Evolutionary conservation across 2,113 vertebrate genomes (phyloP), one percentile per base, ranked within the genome.

Genomic region (Sphyrna mokarran): DNA sequence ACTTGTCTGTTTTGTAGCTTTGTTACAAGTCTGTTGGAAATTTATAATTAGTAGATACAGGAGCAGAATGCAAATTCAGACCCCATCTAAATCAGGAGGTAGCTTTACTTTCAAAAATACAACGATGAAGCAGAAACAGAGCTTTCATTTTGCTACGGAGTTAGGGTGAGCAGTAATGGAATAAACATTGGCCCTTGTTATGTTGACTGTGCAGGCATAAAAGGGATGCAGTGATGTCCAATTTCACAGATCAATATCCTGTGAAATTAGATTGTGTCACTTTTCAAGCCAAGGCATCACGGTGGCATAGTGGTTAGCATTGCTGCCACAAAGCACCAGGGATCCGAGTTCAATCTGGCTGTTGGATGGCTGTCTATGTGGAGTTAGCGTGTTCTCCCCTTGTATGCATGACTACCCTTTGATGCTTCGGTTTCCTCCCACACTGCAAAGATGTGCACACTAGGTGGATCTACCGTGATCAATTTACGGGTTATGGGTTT

Each of bases 231-330:
- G 13, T 10, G 3, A 18, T 11, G 26, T 90, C 10, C 13, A n/a
- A 90, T 90, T 90, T 91, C 58, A 91, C 58, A 58, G 89, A n/a
- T 58, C 89, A 91, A 66, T 58, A 91, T 33, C 89, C 89, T 63
- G 89, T 2, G 16, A 91, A 91, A 91, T 91, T 91, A 14, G 33
- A 13, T 91, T n/a, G 58, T n/a, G 14, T 33, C 58, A 91, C 33
- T 63, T 63, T 33, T 63, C 13, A 63, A 58, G 26, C 29, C 48
- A 4, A 4, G 48, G 48, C 5, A 4, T 2, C 3, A 54, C 48
- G 48, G 48, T 54, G 48, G 48, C 48, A 54, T 4, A 54, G 4
- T 54, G 48, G 48, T 5, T 5, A 54, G 48, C 48, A 54, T 4
- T 54, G 48, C 48, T 54, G 48, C 48, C 48, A 54, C 48, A 54